These are phyloP conservation scores for Drosophila prosaltans DNA, from an alignment of 1,140 invertebrate species.

Conservation along the genomic window DNA sequence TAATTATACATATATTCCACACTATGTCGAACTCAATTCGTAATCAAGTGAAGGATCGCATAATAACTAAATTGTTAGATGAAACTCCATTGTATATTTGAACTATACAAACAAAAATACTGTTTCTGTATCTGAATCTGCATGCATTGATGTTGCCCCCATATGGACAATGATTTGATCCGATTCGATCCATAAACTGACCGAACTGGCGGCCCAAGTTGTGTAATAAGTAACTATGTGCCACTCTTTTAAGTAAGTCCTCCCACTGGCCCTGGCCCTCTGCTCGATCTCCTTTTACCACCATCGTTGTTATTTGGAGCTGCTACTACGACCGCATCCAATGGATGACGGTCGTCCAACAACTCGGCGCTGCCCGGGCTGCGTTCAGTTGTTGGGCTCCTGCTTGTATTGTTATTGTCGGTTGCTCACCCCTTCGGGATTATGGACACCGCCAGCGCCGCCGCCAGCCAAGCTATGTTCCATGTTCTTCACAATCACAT, in stretches of 20 bases:
- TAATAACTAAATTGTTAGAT: conserved; percentile 46
- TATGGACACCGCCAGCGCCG: conserved; percentile 51
- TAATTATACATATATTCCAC: conserved; percentile 24
- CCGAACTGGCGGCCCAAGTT: conserved; percentile 17
- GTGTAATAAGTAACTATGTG: conserved; percentile 71
- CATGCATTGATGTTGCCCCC: conserved; percentile 52
- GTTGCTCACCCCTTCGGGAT: conserved; percentile 71
- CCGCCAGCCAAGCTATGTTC: conserved; percentile 73
- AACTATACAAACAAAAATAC: conserved; percentile 79
- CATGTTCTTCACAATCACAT: conserved; percentile 82
- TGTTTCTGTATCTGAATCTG: conserved; percentile 35
- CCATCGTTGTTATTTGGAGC: conserved; percentile 55
- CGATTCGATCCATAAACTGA: conserved; percentile 32
- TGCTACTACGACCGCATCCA: conserved; percentile 46
- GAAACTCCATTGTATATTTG: conserved; percentile 76
- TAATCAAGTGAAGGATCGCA: conserved; percentile 34
- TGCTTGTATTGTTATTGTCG: conserved; percentile 81
- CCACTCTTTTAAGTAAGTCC: conserved; percentile 60
- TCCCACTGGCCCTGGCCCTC: conserved; percentile 28
- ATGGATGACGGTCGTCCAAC: conserved; percentile 53
- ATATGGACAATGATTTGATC: conserved; percentile 54
- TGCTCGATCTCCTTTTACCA: conserved; percentile 14
- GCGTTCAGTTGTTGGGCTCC: conserved; percentile 73
- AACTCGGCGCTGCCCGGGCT: conserved; percentile 39
- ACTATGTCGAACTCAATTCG: conserved; percentile 66